Conservation (phyloP, 2,113 vertebrate species). For the Lutjanus erythropterus region DNA sequence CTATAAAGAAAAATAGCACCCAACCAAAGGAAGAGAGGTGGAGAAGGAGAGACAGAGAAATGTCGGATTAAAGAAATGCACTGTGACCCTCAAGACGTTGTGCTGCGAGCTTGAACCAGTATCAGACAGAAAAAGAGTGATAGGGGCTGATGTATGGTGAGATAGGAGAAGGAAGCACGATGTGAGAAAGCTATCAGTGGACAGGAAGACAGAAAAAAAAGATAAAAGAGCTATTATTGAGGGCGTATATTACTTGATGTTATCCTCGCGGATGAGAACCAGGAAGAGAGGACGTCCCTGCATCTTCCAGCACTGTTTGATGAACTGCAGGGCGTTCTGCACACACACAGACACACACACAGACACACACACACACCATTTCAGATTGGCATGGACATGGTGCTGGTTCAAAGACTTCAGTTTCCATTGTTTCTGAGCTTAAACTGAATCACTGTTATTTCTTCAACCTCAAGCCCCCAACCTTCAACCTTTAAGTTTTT, state of each 20-base stretch:
- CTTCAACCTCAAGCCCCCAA: not conserved
- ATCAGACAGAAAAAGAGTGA: conserved; percentile 23
- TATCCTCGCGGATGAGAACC: conserved; percentile 97
- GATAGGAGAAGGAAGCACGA: conserved; percentile 1
- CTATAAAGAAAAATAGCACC: conserved; percentile 48
- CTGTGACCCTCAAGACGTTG: conserved; percentile 17
- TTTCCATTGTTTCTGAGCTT: not conserved
- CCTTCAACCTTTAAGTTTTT: not conserved
- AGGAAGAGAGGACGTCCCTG: conserved; percentile 95
- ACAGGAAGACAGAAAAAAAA: conserved; percentile 9
- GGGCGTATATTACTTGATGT: conserved; percentile 90
- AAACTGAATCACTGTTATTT: conserved; percentile 1
- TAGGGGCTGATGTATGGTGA: conserved; percentile 32
- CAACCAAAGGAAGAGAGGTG: not conserved
- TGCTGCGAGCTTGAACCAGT: not conserved
- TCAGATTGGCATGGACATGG: not conserved
- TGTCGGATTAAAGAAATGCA: conserved; percentile 3
- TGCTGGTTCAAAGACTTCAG: not conserved
- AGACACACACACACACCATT: conserved; percentile 20
- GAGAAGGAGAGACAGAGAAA: not conserved
- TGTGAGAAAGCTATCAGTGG: conserved; percentile 33
- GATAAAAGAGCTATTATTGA: conserved; percentile 26
- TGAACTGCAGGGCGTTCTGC: conserved; percentile 98
- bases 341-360: conserved; percentile 43
- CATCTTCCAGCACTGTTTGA: conserved; percentile 99